Evolutionary conservation across 2,797 vertebrate species (phyloP), one percentile per base, ranked within the genome.

Genomic region (Mus caroli): DNA sequence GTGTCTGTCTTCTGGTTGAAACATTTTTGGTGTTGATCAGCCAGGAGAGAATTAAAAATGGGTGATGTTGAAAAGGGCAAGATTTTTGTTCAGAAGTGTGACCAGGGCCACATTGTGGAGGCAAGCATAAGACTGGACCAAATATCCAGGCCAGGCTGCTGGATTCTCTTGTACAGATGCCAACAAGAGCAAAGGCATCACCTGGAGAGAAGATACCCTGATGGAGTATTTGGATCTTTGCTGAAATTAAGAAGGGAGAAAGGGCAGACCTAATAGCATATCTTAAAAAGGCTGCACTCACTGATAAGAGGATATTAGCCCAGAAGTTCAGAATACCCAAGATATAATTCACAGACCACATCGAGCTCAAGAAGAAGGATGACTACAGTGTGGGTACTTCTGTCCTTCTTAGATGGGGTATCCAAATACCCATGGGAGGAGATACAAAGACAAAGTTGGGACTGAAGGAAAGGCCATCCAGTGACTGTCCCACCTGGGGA

Each of bases 181-280:
- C 67, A 99, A 99, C 97, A 98, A 99, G 60, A 98, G 98, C 31
- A 99, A 99, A 99, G 99, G 99, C 88, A 99, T 99, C 92, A 98
- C 95, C 92, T 99, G 99, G 99, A 89, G 92, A 84, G 99, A 99
- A 88, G 98, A 99, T 1, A 99, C 99, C 14, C 98, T 99, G 95
- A 98, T 99, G 96, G 94, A 46, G 46, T 46, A 46, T 46, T 46
- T 46, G 46, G 99, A 98, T 99, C 96, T 99, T 99, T 90, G 96
- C 97, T 34, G 99, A 99, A 91, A 98, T 99, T 97, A 99, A 99
- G 98, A 99, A 99, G 94, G 91, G 26, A 46, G 99, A 99, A 83
- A 98, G 99, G 96, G 78, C 50, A 86, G 98, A 99, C 90, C 91
- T 99, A 87, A 99, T 99, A 97, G 98, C 99, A 84, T 99, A 99